Evolutionary conservation across 1,140 invertebrate species (phyloP).

Genomic region (Cherax destructor): DNA sequence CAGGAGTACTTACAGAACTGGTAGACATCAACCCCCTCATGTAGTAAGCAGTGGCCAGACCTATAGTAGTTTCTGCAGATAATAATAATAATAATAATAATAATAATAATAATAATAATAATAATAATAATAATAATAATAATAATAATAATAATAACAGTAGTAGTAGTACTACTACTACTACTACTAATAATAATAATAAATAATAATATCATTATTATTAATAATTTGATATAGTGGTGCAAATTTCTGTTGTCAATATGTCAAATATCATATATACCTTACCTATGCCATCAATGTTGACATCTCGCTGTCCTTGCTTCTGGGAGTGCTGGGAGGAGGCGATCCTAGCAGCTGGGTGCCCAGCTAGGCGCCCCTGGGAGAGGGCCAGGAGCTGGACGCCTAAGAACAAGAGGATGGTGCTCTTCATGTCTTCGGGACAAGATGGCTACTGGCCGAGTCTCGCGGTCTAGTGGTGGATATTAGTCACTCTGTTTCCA

Average conservation of each 20-base stretch:
- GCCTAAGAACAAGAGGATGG: neutral
- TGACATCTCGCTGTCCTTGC: neutral
- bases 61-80: slow-evolving; percentile 25
- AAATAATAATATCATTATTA: neutral
- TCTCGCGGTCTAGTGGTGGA: neutral
- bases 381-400: neutral
- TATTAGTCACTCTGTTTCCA: too few species aligned
- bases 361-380: neutral
- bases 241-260: too few species aligned
- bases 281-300: slow-evolving; percentile 9
- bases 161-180: neutral
- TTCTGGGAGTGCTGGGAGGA: neutral
- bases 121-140: too few species aligned
- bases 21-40: neutral
- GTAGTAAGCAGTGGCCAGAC: slow-evolving; percentile 19
- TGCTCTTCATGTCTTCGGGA: neutral
- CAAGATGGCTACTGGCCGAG: neutral
- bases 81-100: slow-evolving; percentile 11
- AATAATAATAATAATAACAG: neutral
- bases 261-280: neutral
- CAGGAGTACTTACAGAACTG: neutral
- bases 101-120: neutral
- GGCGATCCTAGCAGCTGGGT: neutral
- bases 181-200: neutral
- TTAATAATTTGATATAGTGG: too few species aligned